Evolutionary conservation across 2,797 vertebrate species (phyloP).

Genomic region (Botia kubotai): DNA sequence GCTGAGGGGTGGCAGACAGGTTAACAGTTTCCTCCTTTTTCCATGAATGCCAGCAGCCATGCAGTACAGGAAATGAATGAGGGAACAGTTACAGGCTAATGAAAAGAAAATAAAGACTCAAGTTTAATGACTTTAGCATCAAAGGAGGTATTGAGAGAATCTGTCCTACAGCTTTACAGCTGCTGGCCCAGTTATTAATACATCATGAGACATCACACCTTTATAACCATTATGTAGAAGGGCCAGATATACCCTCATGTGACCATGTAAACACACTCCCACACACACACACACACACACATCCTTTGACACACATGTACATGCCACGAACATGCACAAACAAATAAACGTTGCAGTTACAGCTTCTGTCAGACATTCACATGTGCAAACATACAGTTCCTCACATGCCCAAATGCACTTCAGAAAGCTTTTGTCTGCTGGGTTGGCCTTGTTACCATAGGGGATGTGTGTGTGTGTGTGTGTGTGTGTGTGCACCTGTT

Average conservation of each 20-base stretch:
- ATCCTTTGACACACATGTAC: neutral
- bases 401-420: neutral
- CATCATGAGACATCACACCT: conserved; percentile 22
- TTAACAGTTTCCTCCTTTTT: no score
- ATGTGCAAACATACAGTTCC: neutral
- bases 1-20: no score
- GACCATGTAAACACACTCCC: conserved; percentile 13
- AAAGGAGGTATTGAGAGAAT: conserved; percentile 38
- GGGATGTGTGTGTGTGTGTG: neutral
- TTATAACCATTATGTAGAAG: conserved; percentile 19
- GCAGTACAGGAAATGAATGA: neutral
- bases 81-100: neutral
- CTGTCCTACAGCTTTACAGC: conserved; percentile 45
- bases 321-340: neutral
- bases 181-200: conserved; percentile 28
- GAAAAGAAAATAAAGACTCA: conserved; percentile 4
- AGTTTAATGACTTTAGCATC: conserved; percentile 35
- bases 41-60: neutral
- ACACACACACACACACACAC: neutral
- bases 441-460: neutral
- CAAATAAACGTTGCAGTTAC: neutral
- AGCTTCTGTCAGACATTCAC: neutral
- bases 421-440: conserved; percentile 12
- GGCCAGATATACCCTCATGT: conserved; percentile 13
- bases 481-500: conserved; percentile 37